Conservation (phyloP, 1,140 invertebrate genomes). For the Asbolus verrucosus region DNA sequence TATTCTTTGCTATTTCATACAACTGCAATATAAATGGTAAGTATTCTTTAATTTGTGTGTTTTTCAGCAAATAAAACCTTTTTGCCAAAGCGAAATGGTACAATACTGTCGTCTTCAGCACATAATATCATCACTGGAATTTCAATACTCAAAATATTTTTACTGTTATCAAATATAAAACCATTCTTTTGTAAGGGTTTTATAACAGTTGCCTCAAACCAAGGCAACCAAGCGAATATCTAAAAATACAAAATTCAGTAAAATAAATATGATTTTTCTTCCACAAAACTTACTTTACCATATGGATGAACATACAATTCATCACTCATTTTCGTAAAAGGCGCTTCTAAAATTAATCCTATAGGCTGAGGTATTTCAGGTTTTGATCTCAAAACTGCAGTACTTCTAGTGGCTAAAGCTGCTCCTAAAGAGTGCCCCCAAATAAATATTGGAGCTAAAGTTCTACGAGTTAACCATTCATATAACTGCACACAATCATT, state of each 20-base stretch:
- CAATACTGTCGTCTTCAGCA: slow-evolving; percentile 60
- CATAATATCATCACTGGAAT: slow-evolving; percentile 60
- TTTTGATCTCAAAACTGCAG: slow-evolving; percentile 47
- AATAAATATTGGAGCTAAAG: slow-evolving; percentile 56
- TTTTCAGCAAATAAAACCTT: slow-evolving; percentile 51
- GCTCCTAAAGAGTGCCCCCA: slow-evolving; percentile 63
- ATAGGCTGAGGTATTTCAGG: slow-evolving; percentile 42
- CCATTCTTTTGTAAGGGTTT: slow-evolving; percentile 71
- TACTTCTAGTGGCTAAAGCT: slow-evolving; percentile 54
- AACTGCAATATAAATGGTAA: slow-evolving; percentile 48
- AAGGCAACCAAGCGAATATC: slow-evolving; percentile 60
- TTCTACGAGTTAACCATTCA: slow-evolving; percentile 55
- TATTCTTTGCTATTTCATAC: slow-evolving; percentile 46
- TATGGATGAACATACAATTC: slow-evolving; percentile 59
- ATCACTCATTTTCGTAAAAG: slow-evolving; percentile 60
- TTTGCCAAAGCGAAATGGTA: slow-evolving; percentile 59
- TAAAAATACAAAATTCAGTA: slow-evolving; percentile 34
- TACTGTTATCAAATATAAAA: slow-evolving; percentile 59
- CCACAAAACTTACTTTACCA: slow-evolving; percentile 50
- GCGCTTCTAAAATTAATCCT: slow-evolving; percentile 60
- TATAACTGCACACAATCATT: slow-evolving; percentile 60
- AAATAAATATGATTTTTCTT: slow-evolving; percentile 12
- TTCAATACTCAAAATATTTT: slow-evolving; percentile 52
- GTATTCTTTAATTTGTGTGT: background rate
- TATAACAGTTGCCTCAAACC: slow-evolving; percentile 71